These are phyloP conservation scores for Rotaria macrura DNA, from an alignment of 2,888 invertebrate genomes.

Conservation along the genomic window DNA sequence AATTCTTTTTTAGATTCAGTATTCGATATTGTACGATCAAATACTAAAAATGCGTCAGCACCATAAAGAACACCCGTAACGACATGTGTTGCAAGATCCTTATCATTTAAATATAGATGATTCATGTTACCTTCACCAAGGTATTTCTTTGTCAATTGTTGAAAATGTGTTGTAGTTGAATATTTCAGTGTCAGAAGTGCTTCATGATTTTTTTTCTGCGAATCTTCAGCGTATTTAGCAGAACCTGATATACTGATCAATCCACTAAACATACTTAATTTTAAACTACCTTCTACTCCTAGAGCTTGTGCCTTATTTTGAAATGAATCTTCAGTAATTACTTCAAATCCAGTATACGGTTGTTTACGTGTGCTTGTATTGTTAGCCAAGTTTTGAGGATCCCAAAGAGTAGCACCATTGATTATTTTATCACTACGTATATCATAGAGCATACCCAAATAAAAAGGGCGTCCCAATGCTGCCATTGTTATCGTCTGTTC, in stretches of 20 bases:
- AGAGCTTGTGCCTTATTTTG: neutral
- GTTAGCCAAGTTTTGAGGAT: neutral
- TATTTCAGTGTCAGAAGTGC: neutral
- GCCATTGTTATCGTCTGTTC: neutral
- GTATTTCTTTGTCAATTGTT: neutral
- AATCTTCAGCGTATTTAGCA: neutral
- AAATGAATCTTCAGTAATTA: neutral
- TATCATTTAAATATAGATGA: neutral
- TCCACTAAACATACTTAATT: neutral
- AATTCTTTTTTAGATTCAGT: neutral
- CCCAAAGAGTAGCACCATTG: neutral
- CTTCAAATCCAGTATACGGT: neutral
- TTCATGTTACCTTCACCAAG: neutral
- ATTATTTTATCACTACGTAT: neutral
- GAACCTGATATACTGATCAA: neutral
- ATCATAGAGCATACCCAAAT: neutral
- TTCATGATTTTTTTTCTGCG: neutral
- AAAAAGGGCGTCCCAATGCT: neutral
- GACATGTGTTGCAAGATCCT: neutral
- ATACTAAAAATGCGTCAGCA: neutral
- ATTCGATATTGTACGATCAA: neutral
- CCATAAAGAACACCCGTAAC: neutral
- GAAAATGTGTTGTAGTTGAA: conserved; percentile 6
- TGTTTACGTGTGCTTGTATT: neutral
- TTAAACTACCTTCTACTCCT: neutral